These are phyloP conservation scores for Heterochromis multidens DNA, from an alignment of 2,113 vertebrate species.

Conservation along the genomic window DNA sequence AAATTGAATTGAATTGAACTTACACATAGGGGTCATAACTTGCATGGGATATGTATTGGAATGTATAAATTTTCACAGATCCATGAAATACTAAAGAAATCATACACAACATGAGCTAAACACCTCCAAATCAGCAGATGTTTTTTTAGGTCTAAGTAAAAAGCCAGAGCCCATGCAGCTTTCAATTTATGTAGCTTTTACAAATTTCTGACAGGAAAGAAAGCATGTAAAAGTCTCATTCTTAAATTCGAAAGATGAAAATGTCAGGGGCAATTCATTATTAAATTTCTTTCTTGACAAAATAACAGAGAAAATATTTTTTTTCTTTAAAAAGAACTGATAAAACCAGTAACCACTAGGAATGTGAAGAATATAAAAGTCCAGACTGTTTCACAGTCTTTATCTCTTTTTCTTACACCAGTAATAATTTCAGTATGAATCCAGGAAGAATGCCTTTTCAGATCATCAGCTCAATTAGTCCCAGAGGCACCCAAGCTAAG, in stretches of 20 bases:
- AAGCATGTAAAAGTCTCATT: background rate
- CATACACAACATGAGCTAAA: background rate
- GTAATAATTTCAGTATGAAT: background rate
- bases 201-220: background rate
- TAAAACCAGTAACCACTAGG: background rate
- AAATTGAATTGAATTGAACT: too few relatives aligned
- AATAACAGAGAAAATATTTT: background rate
- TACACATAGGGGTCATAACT: too few relatives aligned
- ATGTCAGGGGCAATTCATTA: background rate
- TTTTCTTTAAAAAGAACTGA: background rate
- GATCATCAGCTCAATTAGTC: conserved; percentile 21
- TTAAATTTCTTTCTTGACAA: background rate
- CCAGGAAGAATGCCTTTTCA: background rate
- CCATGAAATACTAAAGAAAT: too few relatives aligned
- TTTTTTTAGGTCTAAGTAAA: background rate
- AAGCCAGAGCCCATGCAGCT: background rate
- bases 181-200: background rate
- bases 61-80: too few relatives aligned
- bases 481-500: background rate
- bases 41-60: background rate
- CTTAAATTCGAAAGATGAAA: background rate
- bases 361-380: background rate
- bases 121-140: background rate
- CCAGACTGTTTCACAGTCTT: background rate
- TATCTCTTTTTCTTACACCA: background rate